phyloP scores from a whole-genome alignment of 2,888 invertebrate genomes.

The Myopa tessellatipennis region DNA sequence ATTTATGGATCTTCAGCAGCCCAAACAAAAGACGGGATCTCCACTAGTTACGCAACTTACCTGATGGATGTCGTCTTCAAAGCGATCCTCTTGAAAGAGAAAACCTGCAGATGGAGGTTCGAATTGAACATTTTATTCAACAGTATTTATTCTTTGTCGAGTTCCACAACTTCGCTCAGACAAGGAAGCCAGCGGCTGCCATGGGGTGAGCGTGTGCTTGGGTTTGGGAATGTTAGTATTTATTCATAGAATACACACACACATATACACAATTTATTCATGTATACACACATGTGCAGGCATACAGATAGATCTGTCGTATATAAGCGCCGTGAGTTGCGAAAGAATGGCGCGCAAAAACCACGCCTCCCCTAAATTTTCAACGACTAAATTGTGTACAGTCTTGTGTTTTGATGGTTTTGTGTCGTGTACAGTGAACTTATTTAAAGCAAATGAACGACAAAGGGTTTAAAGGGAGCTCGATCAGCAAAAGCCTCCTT shows the following conservation, averaged over 20 bases:
- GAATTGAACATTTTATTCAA: too few relatives aligned
- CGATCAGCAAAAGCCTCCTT: slow-evolving; percentile 1
- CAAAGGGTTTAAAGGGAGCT: background rate
- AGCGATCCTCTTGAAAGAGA: too few relatives aligned
- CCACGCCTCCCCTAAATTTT: slow-evolving; percentile 25
- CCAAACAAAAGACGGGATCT: background rate
- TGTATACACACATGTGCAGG: background rate
- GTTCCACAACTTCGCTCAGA: background rate
- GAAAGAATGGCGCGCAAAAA: slow-evolving; percentile 13
- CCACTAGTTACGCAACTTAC: background rate
- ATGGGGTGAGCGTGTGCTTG: background rate
- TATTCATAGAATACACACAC: background rate
- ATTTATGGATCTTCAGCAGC: slow-evolving; percentile 4
- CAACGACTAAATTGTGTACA: slow-evolving; percentile 11
- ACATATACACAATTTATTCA: background rate
- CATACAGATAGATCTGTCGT: background rate
- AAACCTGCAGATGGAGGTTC: too few relatives aligned
- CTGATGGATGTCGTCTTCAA: background rate
- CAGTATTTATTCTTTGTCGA: too few relatives aligned
- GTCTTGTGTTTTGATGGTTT: background rate
- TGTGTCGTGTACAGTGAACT: background rate
- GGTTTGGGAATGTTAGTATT: slow-evolving; percentile 13
- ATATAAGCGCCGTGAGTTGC: background rate
- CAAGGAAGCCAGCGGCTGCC: background rate
- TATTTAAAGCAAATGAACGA: background rate